Conservation (phyloP, 2,113 vertebrate genomes). For the Eudyptes chrysolophus region DNA sequence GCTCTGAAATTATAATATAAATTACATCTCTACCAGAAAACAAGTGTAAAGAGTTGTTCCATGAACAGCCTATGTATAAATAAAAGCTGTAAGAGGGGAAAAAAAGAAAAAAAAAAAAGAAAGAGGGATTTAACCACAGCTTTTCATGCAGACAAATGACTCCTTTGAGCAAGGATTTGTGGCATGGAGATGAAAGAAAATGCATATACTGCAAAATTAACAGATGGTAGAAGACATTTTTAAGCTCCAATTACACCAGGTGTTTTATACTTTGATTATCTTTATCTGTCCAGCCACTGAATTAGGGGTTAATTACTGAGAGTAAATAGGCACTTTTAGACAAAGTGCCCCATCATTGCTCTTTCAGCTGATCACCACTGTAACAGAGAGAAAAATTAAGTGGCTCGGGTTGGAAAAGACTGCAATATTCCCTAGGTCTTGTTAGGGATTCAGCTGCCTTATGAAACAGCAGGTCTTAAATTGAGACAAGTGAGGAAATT, state of each 20-base stretch:
- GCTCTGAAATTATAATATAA: neutral
- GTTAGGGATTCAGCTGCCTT: neutral
- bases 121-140: neutral
- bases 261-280: conserved; percentile 56
- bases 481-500: neutral
- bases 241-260: conserved; percentile 40
- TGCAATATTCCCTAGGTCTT: neutral
- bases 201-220: conserved; percentile 20
- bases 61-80: neutral
- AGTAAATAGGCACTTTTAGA: conserved; percentile 49
- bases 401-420: neutral
- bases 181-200: conserved; percentile 2
- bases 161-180: conserved; percentile 23
- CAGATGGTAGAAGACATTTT: conserved; percentile 23
- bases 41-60: neutral
- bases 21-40: neutral
- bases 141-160: neutral
- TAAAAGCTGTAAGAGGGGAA: neutral
- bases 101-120: neutral
- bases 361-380: conserved; percentile 27
- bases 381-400: neutral
- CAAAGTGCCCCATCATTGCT: conserved; percentile 4
- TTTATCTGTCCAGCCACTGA: conserved; percentile 50
- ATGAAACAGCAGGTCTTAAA: neutral
- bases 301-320: conserved; percentile 61